Evolutionary conservation across 2,113 vertebrate species (phyloP), one percentile per base, ranked within the genome.

Genomic region (Mormyrus lacerda): DNA sequence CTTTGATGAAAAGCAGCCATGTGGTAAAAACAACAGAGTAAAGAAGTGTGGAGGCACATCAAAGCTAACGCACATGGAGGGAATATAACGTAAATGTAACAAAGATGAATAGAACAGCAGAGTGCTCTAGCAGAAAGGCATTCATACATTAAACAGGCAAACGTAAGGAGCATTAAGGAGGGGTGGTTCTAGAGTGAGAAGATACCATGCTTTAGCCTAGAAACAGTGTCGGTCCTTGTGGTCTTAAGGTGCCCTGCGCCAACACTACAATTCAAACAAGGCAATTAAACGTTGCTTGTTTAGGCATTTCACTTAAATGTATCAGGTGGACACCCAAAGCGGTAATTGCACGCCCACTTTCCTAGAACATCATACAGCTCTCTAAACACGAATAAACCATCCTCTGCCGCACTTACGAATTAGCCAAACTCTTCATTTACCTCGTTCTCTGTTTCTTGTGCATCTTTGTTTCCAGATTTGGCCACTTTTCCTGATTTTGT

Each of bases 401-500:
- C 35, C 2, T 79, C 13, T 6, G 31, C 35, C 17, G 31, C 35
- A 79, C 42, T 31, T 19, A 39, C 73, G 42, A 15, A 79, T 79
- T 79, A 39, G 10, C 11, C 73, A 79, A 19, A 39, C 17, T 35
- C 85, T 61, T 61, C 27, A 19, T 79, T 96, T 96, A 99, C 98
- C 97, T 99, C 98, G 91, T 97, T 94, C 69, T 99, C 97, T 88
- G 96, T 95, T 73, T 99, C 98, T 93, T 97, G 97, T 89, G 96
- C 96, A 92, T 97, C 96, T 94, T 96, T 97, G 58, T 92, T 96
- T 94, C 95, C 94, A 88, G 93, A 95, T 96, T 99, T 99, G 5
- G 95, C 95, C 93, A 96, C 96, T 96, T 99, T 99, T 10, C 95
- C 96, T 90, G 97, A 95, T 94, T 99, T 99, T 9, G 96, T 91